Conservation (phyloP, 2,797 vertebrate genomes). For the Malacoctenus gilli region DNA sequence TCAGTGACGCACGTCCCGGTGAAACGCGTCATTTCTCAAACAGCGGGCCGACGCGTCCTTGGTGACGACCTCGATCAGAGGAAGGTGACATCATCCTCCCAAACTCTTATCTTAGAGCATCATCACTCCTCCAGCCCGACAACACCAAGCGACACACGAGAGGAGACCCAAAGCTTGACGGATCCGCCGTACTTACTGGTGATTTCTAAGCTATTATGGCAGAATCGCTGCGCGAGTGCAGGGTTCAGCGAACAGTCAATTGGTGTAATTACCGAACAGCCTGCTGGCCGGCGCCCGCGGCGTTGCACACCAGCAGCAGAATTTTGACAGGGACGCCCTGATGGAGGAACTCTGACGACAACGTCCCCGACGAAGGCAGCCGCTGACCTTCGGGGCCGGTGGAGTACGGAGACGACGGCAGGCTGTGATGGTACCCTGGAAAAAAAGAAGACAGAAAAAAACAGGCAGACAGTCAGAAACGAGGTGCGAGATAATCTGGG, state of each 20-base stretch:
- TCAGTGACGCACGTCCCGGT: conserved; percentile 23
- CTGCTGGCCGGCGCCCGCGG: conserved; percentile 82
- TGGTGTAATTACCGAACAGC: conserved; percentile 82
- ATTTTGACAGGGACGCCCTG: conserved; percentile 78
- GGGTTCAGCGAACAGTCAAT: not conserved
- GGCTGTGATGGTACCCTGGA: conserved; percentile 87
- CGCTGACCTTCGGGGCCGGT: conserved; percentile 77
- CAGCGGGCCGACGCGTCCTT: conserved; percentile 39
- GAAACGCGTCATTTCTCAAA: conserved; percentile 38
- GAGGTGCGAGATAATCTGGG: no score
- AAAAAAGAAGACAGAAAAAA: not conserved
- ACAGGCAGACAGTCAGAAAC: no score
- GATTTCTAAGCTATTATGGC: not conserved
- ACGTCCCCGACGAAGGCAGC: conserved; percentile 72
- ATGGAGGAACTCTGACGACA: conserved; percentile 86
- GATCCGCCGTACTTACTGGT: no score
- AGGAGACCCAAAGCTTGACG: not conserved
- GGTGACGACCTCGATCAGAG: not conserved
- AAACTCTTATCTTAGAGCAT: not conserved
- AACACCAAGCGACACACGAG: no score
- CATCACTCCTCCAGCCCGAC: not conserved
- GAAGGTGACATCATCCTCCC: not conserved
- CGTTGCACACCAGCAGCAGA: conserved; percentile 90
- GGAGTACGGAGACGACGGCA: conserved; percentile 83
- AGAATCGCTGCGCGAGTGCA: not conserved